These are phyloP conservation scores for Cerastis leucographa DNA, from an alignment of 2,888 invertebrate genomes.

Conservation along the genomic window DNA sequence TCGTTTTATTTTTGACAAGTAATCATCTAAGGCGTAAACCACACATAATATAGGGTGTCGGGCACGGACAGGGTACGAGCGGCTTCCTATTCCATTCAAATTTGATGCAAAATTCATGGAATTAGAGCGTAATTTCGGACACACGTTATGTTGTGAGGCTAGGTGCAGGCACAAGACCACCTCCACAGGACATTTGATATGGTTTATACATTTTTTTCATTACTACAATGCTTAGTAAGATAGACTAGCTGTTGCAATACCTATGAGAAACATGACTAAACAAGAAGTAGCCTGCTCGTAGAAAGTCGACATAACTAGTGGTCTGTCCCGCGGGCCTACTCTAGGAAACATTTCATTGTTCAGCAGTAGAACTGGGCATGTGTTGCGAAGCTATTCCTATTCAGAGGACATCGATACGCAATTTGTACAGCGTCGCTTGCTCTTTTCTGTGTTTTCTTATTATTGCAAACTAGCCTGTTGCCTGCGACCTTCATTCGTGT, in stretches of 20 bases:
- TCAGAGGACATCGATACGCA: background rate
- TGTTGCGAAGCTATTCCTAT: background rate
- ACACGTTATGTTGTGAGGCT: too few species aligned
- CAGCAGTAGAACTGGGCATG: constrained; percentile 25
- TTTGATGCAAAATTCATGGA: too few species aligned
- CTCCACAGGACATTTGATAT: background rate
- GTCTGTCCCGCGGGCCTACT: constrained; percentile 45
- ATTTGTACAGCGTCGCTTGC: background rate
- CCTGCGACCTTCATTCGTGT: too few species aligned
- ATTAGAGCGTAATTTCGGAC: too few species aligned
- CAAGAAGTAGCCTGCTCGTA: constrained; percentile 31
- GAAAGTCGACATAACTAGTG: constrained; percentile 46
- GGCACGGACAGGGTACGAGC: too few species aligned
- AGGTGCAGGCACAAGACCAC: too few species aligned
- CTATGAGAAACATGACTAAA: constrained; percentile 20
- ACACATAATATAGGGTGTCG: too few species aligned
- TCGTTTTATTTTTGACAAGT: background rate
- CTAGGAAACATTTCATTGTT: constrained; percentile 40
- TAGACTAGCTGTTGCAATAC: background rate
- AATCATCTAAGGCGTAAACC: background rate
- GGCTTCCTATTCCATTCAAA: too few species aligned
- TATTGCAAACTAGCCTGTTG: too few species aligned
- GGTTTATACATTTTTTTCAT: too few species aligned
- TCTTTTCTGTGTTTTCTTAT: too few species aligned
- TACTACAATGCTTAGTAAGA: background rate